Conservation (phyloP, 92 coral and sea anemone species). For the Actinostola sp. region DNA sequence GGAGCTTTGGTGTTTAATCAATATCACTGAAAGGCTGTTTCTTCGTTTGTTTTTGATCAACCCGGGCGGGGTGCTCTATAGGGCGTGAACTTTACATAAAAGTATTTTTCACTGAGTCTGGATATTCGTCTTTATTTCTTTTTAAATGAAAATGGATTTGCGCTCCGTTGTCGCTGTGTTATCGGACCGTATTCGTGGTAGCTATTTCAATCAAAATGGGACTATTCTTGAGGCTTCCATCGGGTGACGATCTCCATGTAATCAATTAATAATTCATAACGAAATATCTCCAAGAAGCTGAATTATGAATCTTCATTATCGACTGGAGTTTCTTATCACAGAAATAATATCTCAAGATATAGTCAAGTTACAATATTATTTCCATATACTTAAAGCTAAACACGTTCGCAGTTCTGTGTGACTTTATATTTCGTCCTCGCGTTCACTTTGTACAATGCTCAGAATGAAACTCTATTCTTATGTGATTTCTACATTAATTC, state of each 20-base stretch:
- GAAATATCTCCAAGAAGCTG: neutral
- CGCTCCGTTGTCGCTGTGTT: neutral
- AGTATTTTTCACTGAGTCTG: neutral
- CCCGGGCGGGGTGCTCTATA: constrained; percentile 11
- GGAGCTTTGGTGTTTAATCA: neutral
- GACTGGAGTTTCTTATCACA: neutral
- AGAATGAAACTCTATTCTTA: neutral
- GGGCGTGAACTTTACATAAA: constrained; percentile 5
- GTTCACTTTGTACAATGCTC: no score
- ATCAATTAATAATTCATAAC: constrained; percentile 1
- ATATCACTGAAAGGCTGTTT: neutral
- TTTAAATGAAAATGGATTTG: neutral
- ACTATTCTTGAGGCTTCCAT: neutral
- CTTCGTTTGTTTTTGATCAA: neutral
- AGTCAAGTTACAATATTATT: no score
- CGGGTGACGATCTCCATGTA: constrained; percentile 1
- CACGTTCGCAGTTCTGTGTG: no score
- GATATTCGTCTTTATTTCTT: neutral
- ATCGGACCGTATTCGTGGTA: neutral
- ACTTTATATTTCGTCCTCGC: no score
- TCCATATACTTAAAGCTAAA: no score
- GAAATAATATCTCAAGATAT: neutral
- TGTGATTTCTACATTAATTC: constrained; percentile 5
- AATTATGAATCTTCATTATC: constrained; percentile 16
- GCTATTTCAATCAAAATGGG: neutral